Evolutionary conservation across 2,797 vertebrate species (phyloP).

Genomic region (Oreortyx pictus): DNA sequence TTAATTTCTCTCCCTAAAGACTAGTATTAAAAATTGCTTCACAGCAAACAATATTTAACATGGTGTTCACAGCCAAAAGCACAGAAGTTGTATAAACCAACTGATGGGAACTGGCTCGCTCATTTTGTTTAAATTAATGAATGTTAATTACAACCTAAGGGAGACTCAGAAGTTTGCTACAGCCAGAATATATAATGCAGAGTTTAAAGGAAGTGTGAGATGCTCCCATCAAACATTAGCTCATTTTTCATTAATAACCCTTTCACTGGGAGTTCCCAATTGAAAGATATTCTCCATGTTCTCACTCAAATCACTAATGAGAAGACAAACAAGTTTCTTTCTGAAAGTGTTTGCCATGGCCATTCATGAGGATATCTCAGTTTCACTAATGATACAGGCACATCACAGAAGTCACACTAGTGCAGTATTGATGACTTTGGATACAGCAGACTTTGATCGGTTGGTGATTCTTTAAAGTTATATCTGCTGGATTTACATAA

Average conservation of each 20-base stretch:
- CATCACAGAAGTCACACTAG: not conserved
- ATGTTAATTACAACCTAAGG: not conserved
- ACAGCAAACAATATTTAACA: not conserved
- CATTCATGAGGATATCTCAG: not conserved
- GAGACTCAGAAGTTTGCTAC: not conserved
- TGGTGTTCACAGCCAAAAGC: not conserved
- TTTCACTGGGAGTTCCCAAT: not conserved
- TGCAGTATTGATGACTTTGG: not conserved
- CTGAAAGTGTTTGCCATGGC: not conserved
- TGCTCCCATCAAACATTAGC: not conserved
- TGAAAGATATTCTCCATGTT: not conserved
- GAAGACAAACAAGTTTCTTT: not conserved
- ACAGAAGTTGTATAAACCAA: not conserved
- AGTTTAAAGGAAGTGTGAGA: conserved; percentile 31
- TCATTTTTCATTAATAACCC: not conserved
- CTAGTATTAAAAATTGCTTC: not conserved
- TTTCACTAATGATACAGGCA: not conserved
- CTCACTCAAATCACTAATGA: not conserved
- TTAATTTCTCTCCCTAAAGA: not conserved
- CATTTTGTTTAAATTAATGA: not conserved
- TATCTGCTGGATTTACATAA: not conserved
- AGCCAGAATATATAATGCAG: not conserved
- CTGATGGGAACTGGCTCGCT: not conserved
- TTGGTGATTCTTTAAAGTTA: not conserved
- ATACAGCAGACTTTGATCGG: not conserved